These are phyloP conservation scores for Melanocharis versteri DNA, from an alignment of 2,113 vertebrate genomes.

Conservation along the genomic window DNA sequence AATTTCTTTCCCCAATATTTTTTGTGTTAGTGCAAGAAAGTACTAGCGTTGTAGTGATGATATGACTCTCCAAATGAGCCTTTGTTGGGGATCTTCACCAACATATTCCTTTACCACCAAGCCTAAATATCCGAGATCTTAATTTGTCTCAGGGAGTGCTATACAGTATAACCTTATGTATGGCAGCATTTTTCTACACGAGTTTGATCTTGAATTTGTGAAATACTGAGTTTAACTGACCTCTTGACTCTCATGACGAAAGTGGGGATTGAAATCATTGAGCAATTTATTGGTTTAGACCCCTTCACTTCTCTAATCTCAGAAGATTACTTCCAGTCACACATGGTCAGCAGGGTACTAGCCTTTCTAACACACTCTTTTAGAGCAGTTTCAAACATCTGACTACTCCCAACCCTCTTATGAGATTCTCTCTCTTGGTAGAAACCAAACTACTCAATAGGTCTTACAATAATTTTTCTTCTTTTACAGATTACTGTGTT, in stretches of 20 bases:
- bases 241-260: background rate
- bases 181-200: background rate
- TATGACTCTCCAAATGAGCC: background rate
- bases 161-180: background rate
- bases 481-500: background rate
- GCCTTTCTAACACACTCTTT: background rate
- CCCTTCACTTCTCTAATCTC: constrained; percentile 29
- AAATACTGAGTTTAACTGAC: constrained; percentile 12
- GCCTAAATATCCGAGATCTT: background rate
- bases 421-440: background rate
- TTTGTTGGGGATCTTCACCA: background rate
- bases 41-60: background rate
- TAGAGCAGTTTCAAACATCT: background rate
- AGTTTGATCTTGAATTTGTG: background rate
- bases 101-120: background rate
- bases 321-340: constrained; percentile 28
- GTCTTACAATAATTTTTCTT: background rate
- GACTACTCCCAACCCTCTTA: background rate
- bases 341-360: constrained; percentile 20
- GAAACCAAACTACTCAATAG: background rate
- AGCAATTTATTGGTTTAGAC: constrained; percentile 38
- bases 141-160: background rate
- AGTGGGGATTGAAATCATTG: background rate
- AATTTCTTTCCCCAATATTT: background rate
- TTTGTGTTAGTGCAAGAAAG: background rate